These are phyloP conservation scores for Vanessa cardui DNA, from an alignment of 2,888 invertebrate species.

Conservation along the genomic window DNA sequence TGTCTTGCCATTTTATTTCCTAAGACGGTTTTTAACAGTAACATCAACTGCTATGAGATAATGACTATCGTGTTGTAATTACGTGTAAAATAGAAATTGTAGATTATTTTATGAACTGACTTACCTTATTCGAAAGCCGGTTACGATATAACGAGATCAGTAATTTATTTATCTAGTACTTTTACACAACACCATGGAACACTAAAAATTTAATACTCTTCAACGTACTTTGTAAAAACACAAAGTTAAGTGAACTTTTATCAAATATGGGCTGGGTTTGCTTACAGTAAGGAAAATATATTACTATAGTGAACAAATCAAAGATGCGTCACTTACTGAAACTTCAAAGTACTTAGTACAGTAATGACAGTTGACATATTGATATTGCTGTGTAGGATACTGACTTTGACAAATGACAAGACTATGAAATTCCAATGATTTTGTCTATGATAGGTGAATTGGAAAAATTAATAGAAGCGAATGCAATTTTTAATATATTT, in stretches of 20 bases:
- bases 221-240: background rate
- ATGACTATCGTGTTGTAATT: background rate
- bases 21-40: background rate
- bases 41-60: background rate
- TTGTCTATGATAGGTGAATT: too few relatives aligned
- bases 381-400: background rate
- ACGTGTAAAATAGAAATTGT: background rate
- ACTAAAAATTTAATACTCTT: background rate
- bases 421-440: too few relatives aligned
- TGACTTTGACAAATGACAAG: constrained; percentile 5
- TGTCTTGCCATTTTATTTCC: background rate
- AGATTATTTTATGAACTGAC: constrained; percentile 10
- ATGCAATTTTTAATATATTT: too few relatives aligned
- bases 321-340: constrained; percentile 15
- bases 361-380: background rate
- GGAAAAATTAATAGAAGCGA: too few relatives aligned
- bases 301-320: background rate
- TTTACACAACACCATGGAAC: background rate
- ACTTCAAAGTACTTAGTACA: background rate
- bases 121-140: constrained; percentile 34
- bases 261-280: constrained; percentile 21
- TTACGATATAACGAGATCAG: constrained; percentile 25
- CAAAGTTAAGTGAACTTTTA: background rate
- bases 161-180: constrained; percentile 4
- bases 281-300: constrained; percentile 12